Base-by-base conservation (phyloP, 2,888 invertebrate species). In the Limnephilus marmoratus region DNA sequence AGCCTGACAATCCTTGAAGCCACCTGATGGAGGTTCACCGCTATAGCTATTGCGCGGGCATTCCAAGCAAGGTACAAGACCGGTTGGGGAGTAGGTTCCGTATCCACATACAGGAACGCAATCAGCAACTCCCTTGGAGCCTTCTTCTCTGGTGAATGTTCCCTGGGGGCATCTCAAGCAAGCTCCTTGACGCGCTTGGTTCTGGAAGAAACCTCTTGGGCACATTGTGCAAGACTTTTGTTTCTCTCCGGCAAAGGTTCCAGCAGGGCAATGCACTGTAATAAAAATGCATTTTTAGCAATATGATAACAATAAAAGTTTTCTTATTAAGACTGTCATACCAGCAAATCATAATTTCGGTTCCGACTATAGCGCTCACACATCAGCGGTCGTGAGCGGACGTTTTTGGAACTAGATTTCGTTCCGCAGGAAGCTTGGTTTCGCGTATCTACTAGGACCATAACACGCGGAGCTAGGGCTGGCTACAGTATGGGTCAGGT, bases 91-190 rank as follows among this genome's bases (percentile, higher is more conserved):
- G 95, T 99, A 99, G 37, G 99, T 99, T 92, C 99, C 99, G 94
- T 98, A 99, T 34, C 99, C 99, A 94, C 99, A 99, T 18, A 99
- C 99, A 1, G 99, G 99, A 90, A 99, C 97, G 94, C 99, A 99
- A 94, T 98, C 98, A 92, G 97, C 97, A 82, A 98, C 96, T 91
- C 97, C 97, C 95, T 99, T 99, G 0, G 98, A 98, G 37, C 98
- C 98, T 95, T 98, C 98, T 95, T 98, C 98, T 94, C 97, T 97
- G 0, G 99, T 99, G 94, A 99, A 99, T 13, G 98, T 99, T 94
- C 99, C 99, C 94, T 97, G 97, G 0, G 99, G 99, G 95, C 99
- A 99, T 93, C 98, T 97, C 88, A 98, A 96, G 95, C 99, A 99
- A 0, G 98, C 97, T 2, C 98, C 98, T 96, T 99, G 99, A 85